Conservation (phyloP, 2,888 invertebrate genomes). For the Hyposoter dolosus region DNA sequence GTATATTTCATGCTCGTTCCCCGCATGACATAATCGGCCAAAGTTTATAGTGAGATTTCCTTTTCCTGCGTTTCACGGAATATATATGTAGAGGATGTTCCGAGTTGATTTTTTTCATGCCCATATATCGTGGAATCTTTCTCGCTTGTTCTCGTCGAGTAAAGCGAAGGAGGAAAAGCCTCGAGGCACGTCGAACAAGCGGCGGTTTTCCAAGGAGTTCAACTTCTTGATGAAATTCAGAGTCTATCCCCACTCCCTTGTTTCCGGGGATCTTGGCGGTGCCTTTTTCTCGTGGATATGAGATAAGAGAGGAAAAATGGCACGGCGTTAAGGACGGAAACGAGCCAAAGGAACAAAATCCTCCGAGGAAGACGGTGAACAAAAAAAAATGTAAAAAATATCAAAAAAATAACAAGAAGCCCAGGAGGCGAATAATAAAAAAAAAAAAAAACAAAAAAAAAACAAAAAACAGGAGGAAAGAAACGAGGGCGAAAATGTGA, state of each 20-base stretch:
- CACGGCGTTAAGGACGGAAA: conserved; percentile 35
- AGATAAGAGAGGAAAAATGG: conserved; percentile 44
- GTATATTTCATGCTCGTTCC: conserved; percentile 29
- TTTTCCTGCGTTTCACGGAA: not conserved
- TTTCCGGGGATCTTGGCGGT: conserved; percentile 22
- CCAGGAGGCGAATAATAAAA: not conserved
- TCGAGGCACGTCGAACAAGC: conserved; percentile 42
- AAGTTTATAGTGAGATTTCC: conserved; percentile 44
- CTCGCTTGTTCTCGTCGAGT: conserved; percentile 13
- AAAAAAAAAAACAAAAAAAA: not conserved
- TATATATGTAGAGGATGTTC: not conserved
- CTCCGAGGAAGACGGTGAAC: not conserved
- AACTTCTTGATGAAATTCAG: conserved; percentile 70
- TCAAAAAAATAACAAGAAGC: not conserved
- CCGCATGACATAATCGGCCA: conserved; percentile 54
- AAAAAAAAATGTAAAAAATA: conserved; percentile 24
- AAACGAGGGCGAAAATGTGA: conserved; percentile 43
- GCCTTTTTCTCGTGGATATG: conserved; percentile 32
- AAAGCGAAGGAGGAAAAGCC: conserved; percentile 33
- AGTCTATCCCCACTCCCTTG: not conserved
- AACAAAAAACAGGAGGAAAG: not conserved
- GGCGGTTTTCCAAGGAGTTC: conserved; percentile 43
- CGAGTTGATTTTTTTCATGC: conserved; percentile 12
- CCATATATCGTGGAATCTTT: conserved; percentile 29
- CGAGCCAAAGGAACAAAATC: conserved; percentile 11